Base-by-base conservation (phyloP, 2,797 vertebrate genomes). In the Sebastes ruberrimus region DNA sequence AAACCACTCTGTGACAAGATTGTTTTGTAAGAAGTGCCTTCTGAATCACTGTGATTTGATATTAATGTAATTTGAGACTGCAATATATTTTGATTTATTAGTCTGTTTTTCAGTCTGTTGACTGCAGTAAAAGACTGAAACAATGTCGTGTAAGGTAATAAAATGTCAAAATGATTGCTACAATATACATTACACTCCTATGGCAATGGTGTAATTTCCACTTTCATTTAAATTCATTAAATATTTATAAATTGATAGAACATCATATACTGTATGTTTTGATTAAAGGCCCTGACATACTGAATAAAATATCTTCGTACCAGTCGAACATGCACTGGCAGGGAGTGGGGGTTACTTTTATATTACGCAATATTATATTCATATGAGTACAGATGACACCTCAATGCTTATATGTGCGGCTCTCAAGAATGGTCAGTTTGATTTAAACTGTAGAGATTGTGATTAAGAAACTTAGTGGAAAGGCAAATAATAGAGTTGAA, bases 11-110 rank as follows among this genome's bases (percentile, higher is more conserved):
- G 49, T 61, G 27, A 69, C 67, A 69, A 72, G 32, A 62, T 11
- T 52, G 60, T 35, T 72, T 69, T 61, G 9, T 38, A 30, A 30
- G 62, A 71, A 42, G 32, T 46, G 55, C 27, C 10, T 56, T 76
- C n/a, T 33, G 75, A 79, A 84, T 76, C 66, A 76, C 72, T 66
- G 5, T 30, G 30, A 80, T 67, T 53, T 60, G 27, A 84, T 80
- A 67, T 73, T 49, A 66, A 62, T 74, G 69, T 27, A 33, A 72
- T 71, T 25, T 71, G 74, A 81, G 69, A 23, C 16, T 42, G 75
- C 71, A 74, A 46, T 68, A 33, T 80, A 71, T 59, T 81, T 65
- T 10, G 49, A 76, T 83, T 73, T 59, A 79, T 71, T 61, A 27
- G 9, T 56, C 10, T 20, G 6, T 61, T 70, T 76, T 77, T 61